phyloP scores from a whole-genome alignment of 2,888 invertebrate species.

The Andrena praecox region DNA sequence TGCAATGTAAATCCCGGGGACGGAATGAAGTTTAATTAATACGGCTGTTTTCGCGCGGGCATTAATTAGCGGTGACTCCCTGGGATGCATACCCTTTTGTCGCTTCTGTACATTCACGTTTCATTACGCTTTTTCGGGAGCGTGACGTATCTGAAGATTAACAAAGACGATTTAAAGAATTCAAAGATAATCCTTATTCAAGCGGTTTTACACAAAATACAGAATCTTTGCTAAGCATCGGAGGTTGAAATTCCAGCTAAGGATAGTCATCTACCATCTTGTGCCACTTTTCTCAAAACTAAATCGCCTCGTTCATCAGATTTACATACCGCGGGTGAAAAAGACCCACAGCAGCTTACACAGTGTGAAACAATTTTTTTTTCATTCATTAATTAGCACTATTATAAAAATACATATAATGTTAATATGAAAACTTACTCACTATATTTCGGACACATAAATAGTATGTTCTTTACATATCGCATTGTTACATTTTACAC shows the following conservation, averaged over 20 bases:
- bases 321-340: neutral
- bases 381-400: neutral
- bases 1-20: slow-evolving; percentile 29
- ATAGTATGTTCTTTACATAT: neutral
- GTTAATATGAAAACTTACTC: neutral
- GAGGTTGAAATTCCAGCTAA: too few relatives aligned
- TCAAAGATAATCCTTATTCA: neutral
- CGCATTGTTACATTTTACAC: neutral
- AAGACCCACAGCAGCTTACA: neutral
- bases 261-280: too few relatives aligned
- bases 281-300: too few relatives aligned
- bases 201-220: too few relatives aligned
- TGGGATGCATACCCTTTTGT: neutral
- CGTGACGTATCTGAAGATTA: too few relatives aligned
- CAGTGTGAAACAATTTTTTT: neutral
- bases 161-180: neutral
- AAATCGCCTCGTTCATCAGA: neutral
- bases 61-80: slow-evolving; percentile 30
- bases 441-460: neutral
- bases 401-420: neutral
- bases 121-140: slow-evolving; percentile 12
- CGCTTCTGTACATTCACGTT: slow-evolving; percentile 19
- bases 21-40: slow-evolving; percentile 27
- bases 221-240: too few relatives aligned
- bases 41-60: slow-evolving; percentile 12